Base-by-base conservation (phyloP, 1,140 invertebrate genomes). In the Drosophila virilis region DNA sequence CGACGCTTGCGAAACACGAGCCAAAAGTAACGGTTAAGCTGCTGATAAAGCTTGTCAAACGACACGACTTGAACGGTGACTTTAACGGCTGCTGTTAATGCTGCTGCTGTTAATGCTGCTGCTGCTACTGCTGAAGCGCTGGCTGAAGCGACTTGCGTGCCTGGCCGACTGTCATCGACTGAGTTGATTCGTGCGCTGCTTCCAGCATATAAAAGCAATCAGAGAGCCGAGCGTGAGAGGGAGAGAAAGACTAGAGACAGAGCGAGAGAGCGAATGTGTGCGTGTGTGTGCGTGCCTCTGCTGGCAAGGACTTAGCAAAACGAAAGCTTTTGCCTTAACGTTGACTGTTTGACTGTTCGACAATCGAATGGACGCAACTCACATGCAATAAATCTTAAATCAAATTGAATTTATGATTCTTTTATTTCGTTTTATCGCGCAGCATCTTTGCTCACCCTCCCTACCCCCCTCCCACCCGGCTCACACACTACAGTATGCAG, bases 141-240 rank as follows among this genome's bases (percentile, higher is more conserved):
- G 77, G 69, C 71, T 81, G 52, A 77, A 78, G 82, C 81, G 80
- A 74, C 68, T 74, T 70, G 72, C 78, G 84, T 89, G 88, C 91
- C 78, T 91, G 88, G 91, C 91, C 91, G 91, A 92, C 91, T 77
- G 81, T 74, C 74, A 92, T 92, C 91, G 91, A 92, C 91, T 92
- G 78, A 91, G 51, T 22, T 35, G 61, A 28, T 50, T 80, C 70
- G 84, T 35, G 51, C 17, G 12, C 65, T 52, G 59, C 10, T 52
- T 64, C 42, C 76, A 57, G 57, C 54, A 70, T 90, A 71, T 90
- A 90, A 79, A 78, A 33, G 46, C 43, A 43, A 9, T 17, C 13
- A 8, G 15, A 64, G 50, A 50, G 37, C 9, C 28, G 35, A 37
- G 45, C 45, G 38, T 46, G 50, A 72, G 17, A 43, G 72, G 60